phyloP scores from a whole-genome alignment of 1,140 invertebrate genomes.

The Drosophila varians region DNA sequence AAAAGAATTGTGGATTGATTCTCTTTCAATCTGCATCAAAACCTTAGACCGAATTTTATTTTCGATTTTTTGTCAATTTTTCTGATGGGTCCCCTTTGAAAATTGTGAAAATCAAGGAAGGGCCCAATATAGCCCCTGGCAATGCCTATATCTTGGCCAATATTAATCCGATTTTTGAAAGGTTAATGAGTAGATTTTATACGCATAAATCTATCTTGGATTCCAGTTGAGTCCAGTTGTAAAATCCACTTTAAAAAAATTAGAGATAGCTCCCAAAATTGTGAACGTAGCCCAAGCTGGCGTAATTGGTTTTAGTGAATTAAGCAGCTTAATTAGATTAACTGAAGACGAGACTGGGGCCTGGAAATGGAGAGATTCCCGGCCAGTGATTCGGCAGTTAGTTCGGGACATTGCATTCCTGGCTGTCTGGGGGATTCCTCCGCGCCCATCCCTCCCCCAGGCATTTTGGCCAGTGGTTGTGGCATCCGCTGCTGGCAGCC shows the following conservation, averaged over 20 bases:
- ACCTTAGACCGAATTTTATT: not conserved
- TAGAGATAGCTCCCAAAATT: not conserved
- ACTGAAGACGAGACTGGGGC: slow-evolving; percentile 28
- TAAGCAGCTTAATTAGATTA: slow-evolving; percentile 46
- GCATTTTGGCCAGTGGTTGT: slow-evolving; percentile 14
- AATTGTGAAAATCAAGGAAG: too few relatives aligned
- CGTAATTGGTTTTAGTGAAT: slow-evolving; percentile 40
- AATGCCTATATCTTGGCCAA: too few relatives aligned
- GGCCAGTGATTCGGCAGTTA: slow-evolving; percentile 45
- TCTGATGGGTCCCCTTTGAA: too few relatives aligned
- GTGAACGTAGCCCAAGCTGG: slow-evolving; percentile 4
- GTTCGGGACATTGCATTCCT: slow-evolving; percentile 44
- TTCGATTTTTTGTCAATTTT: not conserved
- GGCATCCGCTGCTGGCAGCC: slow-evolving; percentile 33
- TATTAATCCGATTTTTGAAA: too few relatives aligned
- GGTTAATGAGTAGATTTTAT: too few relatives aligned
- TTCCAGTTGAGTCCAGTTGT: not conserved
- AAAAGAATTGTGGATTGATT: not conserved
- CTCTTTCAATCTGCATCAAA: not conserved
- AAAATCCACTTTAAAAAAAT: not conserved
- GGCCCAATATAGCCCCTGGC: too few relatives aligned
- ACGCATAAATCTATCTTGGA: too few relatives aligned
- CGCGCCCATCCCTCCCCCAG: slow-evolving; percentile 5
- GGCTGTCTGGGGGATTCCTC: slow-evolving; percentile 41
- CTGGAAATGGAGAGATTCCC: slow-evolving; percentile 35